Percentiles rank a stretch among this genome's conserved stretches.
Conservation (phyloP, 2,113 vertebrate species). For the Gnathochromis pfefferi region DNA sequence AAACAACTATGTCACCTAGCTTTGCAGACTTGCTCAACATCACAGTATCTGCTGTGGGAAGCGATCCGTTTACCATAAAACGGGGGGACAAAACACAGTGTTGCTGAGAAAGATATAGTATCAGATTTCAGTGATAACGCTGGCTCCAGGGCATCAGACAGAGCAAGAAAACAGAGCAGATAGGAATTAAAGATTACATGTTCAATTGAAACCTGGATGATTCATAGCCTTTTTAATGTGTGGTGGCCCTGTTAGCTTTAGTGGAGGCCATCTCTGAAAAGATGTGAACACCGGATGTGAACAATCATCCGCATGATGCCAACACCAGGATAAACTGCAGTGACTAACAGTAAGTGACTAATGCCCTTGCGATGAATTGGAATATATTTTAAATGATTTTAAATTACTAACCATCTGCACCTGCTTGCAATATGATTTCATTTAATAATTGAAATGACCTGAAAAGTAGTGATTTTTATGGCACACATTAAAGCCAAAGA, state of each 20-base stretch:
- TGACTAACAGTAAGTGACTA: not conserved
- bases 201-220: not conserved
- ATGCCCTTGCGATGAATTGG: rapidly evolving
- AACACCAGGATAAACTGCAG: not conserved
- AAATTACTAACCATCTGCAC: not conserved
- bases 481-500: not conserved
- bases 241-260: not conserved
- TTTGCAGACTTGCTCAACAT: not conserved
- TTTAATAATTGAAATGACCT: not conserved
- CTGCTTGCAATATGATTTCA: not conserved
- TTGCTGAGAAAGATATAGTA: not conserved
- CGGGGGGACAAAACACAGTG: not conserved
- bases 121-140: not conserved
- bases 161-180: not conserved
- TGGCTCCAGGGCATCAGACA: not conserved
- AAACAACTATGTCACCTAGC: not conserved
- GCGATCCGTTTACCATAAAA: not conserved
- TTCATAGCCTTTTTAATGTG: not conserved
- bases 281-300: not conserved
- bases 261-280: not conserved
- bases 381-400: not conserved
- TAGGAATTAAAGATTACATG: not conserved
- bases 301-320: not conserved
- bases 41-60: not conserved
- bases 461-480: not conserved